A percentile compares a stretch with the other conserved stretches of the same genome.
Conservation (phyloP, 2,888 invertebrate genomes). For the Cabera pusaria region DNA sequence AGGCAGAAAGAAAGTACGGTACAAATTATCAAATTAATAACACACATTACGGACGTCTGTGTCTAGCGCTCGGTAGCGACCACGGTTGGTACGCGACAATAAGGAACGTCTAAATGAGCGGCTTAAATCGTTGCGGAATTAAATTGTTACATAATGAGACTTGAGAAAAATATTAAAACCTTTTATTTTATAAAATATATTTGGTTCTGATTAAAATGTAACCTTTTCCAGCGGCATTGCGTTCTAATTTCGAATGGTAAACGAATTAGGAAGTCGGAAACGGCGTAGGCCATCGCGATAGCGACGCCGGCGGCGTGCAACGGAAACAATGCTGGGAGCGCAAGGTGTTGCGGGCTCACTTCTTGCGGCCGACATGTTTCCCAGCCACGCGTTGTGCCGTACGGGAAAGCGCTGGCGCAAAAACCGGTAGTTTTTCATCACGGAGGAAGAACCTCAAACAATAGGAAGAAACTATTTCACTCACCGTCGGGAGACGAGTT, state of each 20-base stretch:
- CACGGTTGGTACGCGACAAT: too few species aligned
- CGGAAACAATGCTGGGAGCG: conserved; percentile 48
- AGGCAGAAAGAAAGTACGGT: conserved; percentile 47
- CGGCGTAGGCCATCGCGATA: conserved; percentile 23
- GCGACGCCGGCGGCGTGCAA: conserved; percentile 12
- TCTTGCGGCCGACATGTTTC: conserved; percentile 43
- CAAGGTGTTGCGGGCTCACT: conserved; percentile 45
- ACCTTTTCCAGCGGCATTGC: conserved; percentile 13
- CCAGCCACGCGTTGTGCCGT: conserved; percentile 40
- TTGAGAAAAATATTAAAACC: too few species aligned
- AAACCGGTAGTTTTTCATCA: conserved; percentile 56
- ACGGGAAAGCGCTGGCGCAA: conserved; percentile 64
- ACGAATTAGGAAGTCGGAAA: conserved; percentile 28
- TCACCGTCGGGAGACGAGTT: conserved; percentile 60
- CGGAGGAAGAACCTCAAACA: conserved; percentile 55
- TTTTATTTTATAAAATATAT: too few species aligned
- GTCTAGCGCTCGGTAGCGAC: too few species aligned
- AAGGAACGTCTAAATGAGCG: too few species aligned
- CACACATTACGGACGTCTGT: neutral
- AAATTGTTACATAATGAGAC: too few species aligned
- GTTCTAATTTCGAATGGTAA: conserved; percentile 19
- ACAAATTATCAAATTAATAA: conserved; percentile 14
- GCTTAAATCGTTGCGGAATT: too few species aligned
- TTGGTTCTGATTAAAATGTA: conserved; percentile 1
- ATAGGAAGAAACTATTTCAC: conserved; percentile 75